phyloP scores from a whole-genome alignment of 2,888 invertebrate species.

The Tridacna crocea region DNA sequence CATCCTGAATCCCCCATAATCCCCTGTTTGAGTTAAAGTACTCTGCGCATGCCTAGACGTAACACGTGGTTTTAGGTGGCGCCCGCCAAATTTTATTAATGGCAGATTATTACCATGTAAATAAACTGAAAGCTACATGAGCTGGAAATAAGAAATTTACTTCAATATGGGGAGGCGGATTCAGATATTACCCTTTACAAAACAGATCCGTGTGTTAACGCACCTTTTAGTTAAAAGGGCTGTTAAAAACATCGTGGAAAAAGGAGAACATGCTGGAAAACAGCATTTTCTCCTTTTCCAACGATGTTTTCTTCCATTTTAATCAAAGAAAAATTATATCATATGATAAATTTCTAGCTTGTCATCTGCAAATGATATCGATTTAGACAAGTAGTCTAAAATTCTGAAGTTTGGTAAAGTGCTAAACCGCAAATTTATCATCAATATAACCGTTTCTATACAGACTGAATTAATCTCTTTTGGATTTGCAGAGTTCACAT shows the following conservation, averaged over 20 bases:
- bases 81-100: slow-evolving; percentile 25
- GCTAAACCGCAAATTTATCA: no score
- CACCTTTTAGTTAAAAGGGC: no score
- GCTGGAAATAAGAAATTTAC: slow-evolving; percentile 13
- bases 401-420: no score
- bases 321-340: no score
- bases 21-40: not conserved
- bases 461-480: not conserved
- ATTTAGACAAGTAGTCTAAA: no score
- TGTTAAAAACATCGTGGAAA: no score
- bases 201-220: no score
- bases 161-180: not conserved
- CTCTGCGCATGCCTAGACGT: slow-evolving; percentile 22
- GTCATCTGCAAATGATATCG: no score
- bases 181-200: not conserved
- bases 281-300: no score
- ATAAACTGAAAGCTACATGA: slow-evolving; percentile 19
- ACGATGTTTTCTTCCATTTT: no score
- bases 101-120: slow-evolving; percentile 4
- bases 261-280: no score
- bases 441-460: not conserved
- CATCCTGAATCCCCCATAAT: not conserved
- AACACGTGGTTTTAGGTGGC: slow-evolving; percentile 19
- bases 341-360: no score
- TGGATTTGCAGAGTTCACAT: slow-evolving; percentile 2